These are phyloP conservation scores for Troides aeacus DNA, from an alignment of 2,888 invertebrate species.

Conservation along the genomic window DNA sequence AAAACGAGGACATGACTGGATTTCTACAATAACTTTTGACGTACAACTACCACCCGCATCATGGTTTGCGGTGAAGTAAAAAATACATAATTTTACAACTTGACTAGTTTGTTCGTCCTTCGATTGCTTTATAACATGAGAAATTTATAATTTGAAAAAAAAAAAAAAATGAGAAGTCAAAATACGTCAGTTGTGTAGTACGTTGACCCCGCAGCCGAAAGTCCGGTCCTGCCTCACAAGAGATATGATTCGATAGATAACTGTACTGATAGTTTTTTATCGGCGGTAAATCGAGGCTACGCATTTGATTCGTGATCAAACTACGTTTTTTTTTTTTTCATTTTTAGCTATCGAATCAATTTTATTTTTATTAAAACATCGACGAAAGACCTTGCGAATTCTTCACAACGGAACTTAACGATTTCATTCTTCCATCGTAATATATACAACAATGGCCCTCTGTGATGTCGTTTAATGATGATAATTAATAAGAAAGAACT, in stretches of 20 bases:
- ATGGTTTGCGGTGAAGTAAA: conserved; percentile 23
- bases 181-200: conserved; percentile 55
- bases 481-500: conserved; percentile 31
- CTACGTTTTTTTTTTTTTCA: conserved; percentile 32
- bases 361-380: conserved; percentile 29
- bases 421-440: conserved; percentile 19
- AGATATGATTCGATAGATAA: conserved; percentile 76
- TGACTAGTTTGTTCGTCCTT: neutral
- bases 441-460: conserved; percentile 27
- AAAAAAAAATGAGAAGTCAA: conserved; percentile 53
- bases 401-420: conserved; percentile 16
- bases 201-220: conserved; percentile 48
- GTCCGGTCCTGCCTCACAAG: conserved; percentile 61
- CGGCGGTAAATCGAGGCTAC: conserved; percentile 59
- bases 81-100: neutral
- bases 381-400: conserved; percentile 25
- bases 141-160: conserved; percentile 52
- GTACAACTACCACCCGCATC: conserved; percentile 12
- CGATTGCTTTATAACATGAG: conserved; percentile 40
- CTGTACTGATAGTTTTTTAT: conserved; percentile 72
- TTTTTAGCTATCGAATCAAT: conserved; percentile 28
- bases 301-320: conserved; percentile 59
- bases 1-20: conserved; percentile 2
- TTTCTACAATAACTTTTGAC: conserved; percentile 8
- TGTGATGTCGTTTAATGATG: conserved; percentile 23